Evolutionary conservation across 2,113 vertebrate genomes (phyloP), one percentile per base, ranked within the genome.

Genomic region (Meles meles): DNA sequence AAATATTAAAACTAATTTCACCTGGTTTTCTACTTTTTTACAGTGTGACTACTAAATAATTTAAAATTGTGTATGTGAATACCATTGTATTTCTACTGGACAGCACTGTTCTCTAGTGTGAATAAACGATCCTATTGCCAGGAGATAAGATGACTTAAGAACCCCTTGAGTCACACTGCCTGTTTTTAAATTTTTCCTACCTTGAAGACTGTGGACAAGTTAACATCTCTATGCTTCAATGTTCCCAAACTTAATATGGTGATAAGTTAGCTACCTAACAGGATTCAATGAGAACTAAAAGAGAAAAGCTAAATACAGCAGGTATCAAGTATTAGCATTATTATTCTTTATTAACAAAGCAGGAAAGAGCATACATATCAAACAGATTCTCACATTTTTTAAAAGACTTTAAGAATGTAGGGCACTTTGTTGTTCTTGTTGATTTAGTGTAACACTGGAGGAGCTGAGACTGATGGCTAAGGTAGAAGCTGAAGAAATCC

Each of bases 121-220:
- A 95, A 42, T 65, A 63, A 80, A 4, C 47, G 84, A 79, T 44
- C 83, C 44, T 80, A 82, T 71, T 59, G 12, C 6, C 21, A 95
- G 15, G 8, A 79, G 39, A 34, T 72, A 23, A 67, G 37, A 69
- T 31, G 49, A 84, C 27, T 23, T 89, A 18, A 80, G 49, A 81
- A 94, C 37, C 80, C n/a, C 80, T 14, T 90, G 67, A 96, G 49
- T 93, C 47, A 71, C 37, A 71, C 0, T 25, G 31, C 39, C 69
- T 92, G 31, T 52, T 90, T 97, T 93, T 29, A 90, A 91, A 88
- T 85, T 34, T 94, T 81, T 67, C 87, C 61, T 55, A 94, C 42
- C 47, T 25, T 12, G 52, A 95, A 94, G 31, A 74, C 47, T 39
- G 3, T 69, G 42, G 17, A 92, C 44, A 80, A 71, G 59, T 57